phyloP scores from a whole-genome alignment of 2,797 vertebrate species.

The Galagoides demidoff region DNA sequence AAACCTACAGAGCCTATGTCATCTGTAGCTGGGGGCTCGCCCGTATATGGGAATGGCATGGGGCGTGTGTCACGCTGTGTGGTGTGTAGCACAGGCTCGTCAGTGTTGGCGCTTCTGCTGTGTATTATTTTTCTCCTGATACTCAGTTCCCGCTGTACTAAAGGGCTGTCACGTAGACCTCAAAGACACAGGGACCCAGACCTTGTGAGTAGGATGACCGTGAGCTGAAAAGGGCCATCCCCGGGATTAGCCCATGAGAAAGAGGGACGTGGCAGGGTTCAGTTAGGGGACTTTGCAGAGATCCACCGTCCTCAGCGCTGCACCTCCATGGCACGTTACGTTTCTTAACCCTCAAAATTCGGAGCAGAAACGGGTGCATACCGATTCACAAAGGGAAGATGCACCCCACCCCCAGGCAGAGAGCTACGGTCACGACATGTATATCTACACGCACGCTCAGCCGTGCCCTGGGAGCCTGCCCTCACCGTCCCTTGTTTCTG shows the following conservation, averaged over 20 bases:
- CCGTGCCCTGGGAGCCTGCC: rapidly evolving
- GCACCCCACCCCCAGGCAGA: background rate
- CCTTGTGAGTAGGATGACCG: background rate
- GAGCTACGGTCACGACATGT: too few species aligned
- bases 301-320: background rate
- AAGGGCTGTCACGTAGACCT: background rate
- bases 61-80: background rate
- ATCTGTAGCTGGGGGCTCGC: too few species aligned
- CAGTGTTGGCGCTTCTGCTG: background rate
- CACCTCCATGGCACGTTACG: background rate
- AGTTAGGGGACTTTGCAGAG: background rate
- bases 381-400: background rate
- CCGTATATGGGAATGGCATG: rapidly evolving
- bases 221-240: background rate
- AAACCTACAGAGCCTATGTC: too few species aligned
- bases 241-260: too few species aligned
- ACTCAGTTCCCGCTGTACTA: background rate
- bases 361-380: rapidly evolving
- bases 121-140: background rate
- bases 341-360: background rate
- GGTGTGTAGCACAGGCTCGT: rapidly evolving
- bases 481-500: background rate
- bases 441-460: too few species aligned
- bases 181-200: background rate
- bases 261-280: background rate